Conservation (phyloP, 2,888 invertebrate genomes). For the Sinotaia quadrata region DNA sequence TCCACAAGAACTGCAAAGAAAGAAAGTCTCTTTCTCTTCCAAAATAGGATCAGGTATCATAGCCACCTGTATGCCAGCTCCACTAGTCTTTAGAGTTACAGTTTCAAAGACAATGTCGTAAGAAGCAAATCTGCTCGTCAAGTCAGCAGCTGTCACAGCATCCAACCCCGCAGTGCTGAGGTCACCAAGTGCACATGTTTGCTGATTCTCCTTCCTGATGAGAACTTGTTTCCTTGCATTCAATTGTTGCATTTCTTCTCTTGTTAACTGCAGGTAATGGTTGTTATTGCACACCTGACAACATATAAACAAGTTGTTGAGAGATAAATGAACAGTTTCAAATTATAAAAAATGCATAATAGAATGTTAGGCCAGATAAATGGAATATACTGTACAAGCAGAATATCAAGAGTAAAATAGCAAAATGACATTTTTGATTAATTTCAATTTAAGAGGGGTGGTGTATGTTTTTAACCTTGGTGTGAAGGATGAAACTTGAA, state of each 20-base stretch:
- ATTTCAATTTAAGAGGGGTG: no score
- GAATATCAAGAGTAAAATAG: neutral
- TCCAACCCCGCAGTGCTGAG: no score
- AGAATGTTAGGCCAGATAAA: neutral
- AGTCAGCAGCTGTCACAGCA: conserved; percentile 7
- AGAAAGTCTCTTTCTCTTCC: conserved; percentile 75
- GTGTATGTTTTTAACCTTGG: no score
- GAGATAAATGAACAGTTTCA: neutral
- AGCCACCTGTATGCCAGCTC: conserved; percentile 53
- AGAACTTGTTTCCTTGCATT: conserved; percentile 27
- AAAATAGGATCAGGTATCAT: conserved; percentile 74
- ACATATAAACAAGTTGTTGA: neutral
- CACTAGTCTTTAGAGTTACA: conserved; percentile 26
- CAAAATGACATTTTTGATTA: no score
- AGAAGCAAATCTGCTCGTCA: conserved; percentile 65
- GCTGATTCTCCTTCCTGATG: neutral
- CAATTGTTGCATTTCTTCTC: conserved; percentile 37
- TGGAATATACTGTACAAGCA: neutral
- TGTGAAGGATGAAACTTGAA: no score
- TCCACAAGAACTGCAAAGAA: conserved; percentile 83
- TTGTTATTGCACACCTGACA: conserved; percentile 59
- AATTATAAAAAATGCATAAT: neutral
- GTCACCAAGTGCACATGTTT: neutral
- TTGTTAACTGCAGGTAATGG: conserved; percentile 49
- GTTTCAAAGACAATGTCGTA: conserved; percentile 46